phyloP scores from a whole-genome alignment of 1,140 invertebrate species.

The Hormaphis cornu region DNA sequence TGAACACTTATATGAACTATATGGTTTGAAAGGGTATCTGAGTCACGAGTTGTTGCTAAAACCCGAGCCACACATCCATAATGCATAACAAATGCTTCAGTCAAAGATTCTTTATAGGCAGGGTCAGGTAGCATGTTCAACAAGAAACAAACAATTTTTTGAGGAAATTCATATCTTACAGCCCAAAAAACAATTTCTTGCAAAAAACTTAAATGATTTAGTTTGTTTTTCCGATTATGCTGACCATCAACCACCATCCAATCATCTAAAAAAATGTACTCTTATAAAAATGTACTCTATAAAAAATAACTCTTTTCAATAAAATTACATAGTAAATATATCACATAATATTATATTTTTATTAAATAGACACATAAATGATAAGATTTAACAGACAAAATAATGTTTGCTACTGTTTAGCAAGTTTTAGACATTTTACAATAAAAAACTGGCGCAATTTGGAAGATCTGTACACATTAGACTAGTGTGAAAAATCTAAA shows the following conservation, averaged over 20 bases:
- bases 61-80: constrained; percentile 89
- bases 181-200: constrained; percentile 98
- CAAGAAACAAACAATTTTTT: constrained; percentile 90
- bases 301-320: too few species aligned
- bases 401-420: too few species aligned
- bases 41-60: constrained; percentile 72
- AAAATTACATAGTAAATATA: too few species aligned
- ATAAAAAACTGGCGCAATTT: too few species aligned
- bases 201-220: constrained; percentile 78
- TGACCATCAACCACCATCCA: background rate
- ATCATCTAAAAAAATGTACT: too few species aligned
- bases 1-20: constrained; percentile 95
- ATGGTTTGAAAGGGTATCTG: constrained; percentile 83
- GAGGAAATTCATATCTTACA: constrained; percentile 92
- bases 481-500: too few species aligned
- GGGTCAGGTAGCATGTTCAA: constrained; percentile 91
- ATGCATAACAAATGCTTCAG: constrained; percentile 87
- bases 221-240: constrained; percentile 45
- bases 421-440: too few species aligned
- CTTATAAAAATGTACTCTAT: too few species aligned
- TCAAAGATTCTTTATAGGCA: constrained; percentile 86
- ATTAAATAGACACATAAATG: too few species aligned
- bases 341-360: too few species aligned
- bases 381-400: too few species aligned
- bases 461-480: too few species aligned